A percentile compares a stretch with the other conserved stretches of the same genome.
Conservation (phyloP, 2,113 vertebrate species). For the Thunnus maccoyii region DNA sequence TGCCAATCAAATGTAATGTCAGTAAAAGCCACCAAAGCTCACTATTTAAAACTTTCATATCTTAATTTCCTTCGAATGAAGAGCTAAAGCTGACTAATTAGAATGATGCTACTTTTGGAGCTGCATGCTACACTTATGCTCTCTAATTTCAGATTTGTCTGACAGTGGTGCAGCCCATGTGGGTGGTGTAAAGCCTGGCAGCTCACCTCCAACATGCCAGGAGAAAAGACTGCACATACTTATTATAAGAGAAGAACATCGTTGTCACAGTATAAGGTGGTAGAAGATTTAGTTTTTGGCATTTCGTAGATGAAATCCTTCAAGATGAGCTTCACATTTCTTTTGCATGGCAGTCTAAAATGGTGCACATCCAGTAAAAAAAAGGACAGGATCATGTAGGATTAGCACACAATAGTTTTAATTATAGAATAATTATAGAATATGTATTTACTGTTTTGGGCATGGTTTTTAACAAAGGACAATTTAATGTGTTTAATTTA, state of each 20-base stretch:
- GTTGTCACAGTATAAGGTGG: conserved; percentile 3
- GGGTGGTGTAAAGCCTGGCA: conserved; percentile 67
- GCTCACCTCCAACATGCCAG: conserved; percentile 39
- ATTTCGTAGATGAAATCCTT: neutral
- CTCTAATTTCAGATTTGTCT: conserved; percentile 65
- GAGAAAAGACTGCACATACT: conserved; percentile 36
- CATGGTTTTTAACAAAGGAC: neutral
- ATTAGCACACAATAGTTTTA: neutral
- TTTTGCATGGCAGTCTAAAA: neutral
- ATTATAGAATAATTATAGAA: neutral
- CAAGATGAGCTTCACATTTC: neutral
- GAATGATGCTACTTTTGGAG: conserved; percentile 47
- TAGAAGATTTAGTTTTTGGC: neutral
- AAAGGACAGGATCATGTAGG: neutral
- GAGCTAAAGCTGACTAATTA: conserved; percentile 62
- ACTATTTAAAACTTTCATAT: conserved; percentile 38
- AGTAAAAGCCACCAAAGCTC: neutral
- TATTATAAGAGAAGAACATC: conserved; percentile 41
- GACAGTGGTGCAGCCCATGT: conserved; percentile 60
- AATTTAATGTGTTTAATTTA: neutral
- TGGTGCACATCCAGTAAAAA: neutral
- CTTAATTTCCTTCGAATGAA: conserved; percentile 34
- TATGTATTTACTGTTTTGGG: neutral
- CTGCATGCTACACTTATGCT: conserved; percentile 40
- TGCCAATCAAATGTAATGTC: conserved; percentile 37